Conservation (phyloP, 1,140 invertebrate genomes). For the Druon quercuslanigerum region DNA sequence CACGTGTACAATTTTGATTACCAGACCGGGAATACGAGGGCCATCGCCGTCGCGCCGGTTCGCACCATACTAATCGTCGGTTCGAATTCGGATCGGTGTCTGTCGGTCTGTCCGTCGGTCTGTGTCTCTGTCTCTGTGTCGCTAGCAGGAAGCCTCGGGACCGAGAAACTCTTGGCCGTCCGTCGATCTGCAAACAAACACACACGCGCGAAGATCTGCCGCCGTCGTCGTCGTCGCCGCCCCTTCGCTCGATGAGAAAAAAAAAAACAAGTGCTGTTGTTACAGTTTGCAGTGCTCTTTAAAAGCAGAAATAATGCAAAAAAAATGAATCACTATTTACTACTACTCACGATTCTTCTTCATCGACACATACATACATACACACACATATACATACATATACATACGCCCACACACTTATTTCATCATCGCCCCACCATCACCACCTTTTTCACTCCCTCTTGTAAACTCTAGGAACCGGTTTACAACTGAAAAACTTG, state of each 20-base stretch:
- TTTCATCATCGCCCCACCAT: background rate
- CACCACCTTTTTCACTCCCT: background rate
- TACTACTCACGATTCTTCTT: constrained; percentile 32
- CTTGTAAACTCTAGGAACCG: constrained; percentile 18
- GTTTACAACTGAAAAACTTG: background rate
- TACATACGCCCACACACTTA: background rate
- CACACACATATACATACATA: background rate
- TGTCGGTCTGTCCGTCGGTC: constrained; percentile 71
- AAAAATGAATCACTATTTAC: constrained; percentile 24
- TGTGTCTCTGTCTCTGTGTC: constrained; percentile 48
- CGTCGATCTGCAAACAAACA: constrained; percentile 61
- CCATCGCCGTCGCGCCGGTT: constrained; percentile 87
- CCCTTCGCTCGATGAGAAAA: constrained; percentile 51
- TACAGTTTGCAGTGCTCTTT: constrained; percentile 56
- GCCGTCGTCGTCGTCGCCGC: constrained; percentile 49
- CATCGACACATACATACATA: constrained; percentile 9
- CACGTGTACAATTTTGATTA: constrained; percentile 73
- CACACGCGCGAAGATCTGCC: constrained; percentile 70
- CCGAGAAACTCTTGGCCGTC: constrained; percentile 71
- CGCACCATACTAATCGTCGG: constrained; percentile 83
- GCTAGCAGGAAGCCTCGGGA: constrained; percentile 74
- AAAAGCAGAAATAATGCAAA: constrained; percentile 33
- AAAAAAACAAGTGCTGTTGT: constrained; percentile 55
- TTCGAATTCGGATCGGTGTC: constrained; percentile 72
- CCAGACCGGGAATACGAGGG: constrained; percentile 83